These are phyloP conservation scores for Callionymus lyra DNA, from an alignment of 2,113 vertebrate genomes.

Conservation along the genomic window DNA sequence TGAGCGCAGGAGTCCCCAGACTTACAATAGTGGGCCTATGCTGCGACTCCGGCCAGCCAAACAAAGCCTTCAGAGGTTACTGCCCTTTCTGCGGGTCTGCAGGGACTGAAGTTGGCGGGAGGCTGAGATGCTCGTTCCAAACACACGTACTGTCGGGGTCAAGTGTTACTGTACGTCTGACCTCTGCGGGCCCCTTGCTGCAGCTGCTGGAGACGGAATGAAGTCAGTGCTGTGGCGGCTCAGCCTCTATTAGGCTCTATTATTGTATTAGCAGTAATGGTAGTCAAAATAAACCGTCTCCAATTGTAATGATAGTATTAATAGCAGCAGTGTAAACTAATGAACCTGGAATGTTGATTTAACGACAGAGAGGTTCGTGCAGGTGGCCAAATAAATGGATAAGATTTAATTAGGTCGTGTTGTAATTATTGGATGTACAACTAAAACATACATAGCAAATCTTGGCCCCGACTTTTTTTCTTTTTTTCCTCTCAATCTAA, in stretches of 20 bases:
- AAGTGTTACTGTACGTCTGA: constrained; percentile 67
- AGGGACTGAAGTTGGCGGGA: constrained; percentile 41
- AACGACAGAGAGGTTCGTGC: constrained; percentile 39
- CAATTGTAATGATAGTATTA: constrained; percentile 70
- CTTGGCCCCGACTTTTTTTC: not conserved
- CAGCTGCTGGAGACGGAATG: constrained; percentile 48
- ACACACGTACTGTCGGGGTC: constrained; percentile 40
- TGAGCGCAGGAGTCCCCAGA: constrained; percentile 50
- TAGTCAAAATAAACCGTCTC: constrained; percentile 69
- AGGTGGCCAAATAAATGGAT: constrained; percentile 53
- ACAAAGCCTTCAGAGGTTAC: constrained; percentile 71
- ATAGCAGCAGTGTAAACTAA: constrained; percentile 64
- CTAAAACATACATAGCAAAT: too few relatives aligned
- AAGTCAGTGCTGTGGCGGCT: constrained; percentile 35
- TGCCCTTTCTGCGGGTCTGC: constrained; percentile 63
- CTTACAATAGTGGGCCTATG: constrained; percentile 71
- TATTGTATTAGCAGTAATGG: constrained; percentile 72
- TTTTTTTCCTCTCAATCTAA: constrained; percentile 1
- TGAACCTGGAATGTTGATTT: constrained; percentile 61
- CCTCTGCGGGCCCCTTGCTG: constrained; percentile 35
- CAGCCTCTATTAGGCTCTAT: constrained; percentile 63
- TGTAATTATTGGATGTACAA: constrained; percentile 38
- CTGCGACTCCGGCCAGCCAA: constrained; percentile 53
- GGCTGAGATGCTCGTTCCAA: constrained; percentile 29
- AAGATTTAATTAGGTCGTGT: constrained; percentile 46